phyloP scores from a whole-genome alignment of 2,888 invertebrate genomes.

The Habrosyne pyritoides region DNA sequence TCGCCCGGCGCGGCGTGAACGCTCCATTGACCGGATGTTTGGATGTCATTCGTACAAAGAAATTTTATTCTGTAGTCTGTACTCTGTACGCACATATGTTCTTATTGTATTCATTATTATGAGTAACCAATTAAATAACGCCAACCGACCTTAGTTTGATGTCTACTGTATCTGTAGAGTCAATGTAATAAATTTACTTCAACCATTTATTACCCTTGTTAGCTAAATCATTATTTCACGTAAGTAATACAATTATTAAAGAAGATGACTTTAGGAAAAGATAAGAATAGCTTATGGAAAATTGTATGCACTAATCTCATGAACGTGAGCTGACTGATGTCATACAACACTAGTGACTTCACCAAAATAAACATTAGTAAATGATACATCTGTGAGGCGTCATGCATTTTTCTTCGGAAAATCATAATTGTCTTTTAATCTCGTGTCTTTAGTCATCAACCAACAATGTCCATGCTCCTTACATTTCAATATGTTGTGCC shows the following conservation, averaged over 20 bases:
- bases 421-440: background rate
- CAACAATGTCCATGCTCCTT: background rate
- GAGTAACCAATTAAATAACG: background rate
- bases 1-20: conserved; percentile 50
- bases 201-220: background rate
- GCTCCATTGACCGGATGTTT: conserved; percentile 58
- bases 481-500: background rate
- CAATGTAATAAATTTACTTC: background rate
- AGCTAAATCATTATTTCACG: background rate
- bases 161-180: background rate
- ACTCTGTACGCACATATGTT: conserved; percentile 7
- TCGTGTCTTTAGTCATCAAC: background rate
- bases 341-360: conserved; percentile 12
- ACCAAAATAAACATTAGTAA: conserved; percentile 10
- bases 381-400: conserved; percentile 4
- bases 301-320: conserved; percentile 2
- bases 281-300: background rate
- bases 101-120: conserved; percentile 5
- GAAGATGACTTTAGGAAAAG: background rate
- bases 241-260: background rate
- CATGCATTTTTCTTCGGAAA: background rate
- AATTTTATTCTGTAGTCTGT: conserved; percentile 18
- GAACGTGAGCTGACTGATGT: background rate
- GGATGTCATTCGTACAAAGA: conserved; percentile 35
- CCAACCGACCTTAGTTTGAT: background rate